These are phyloP conservation scores for Temnothorax ravouxi DNA, from an alignment of 2,888 invertebrate species.

Conservation along the genomic window DNA sequence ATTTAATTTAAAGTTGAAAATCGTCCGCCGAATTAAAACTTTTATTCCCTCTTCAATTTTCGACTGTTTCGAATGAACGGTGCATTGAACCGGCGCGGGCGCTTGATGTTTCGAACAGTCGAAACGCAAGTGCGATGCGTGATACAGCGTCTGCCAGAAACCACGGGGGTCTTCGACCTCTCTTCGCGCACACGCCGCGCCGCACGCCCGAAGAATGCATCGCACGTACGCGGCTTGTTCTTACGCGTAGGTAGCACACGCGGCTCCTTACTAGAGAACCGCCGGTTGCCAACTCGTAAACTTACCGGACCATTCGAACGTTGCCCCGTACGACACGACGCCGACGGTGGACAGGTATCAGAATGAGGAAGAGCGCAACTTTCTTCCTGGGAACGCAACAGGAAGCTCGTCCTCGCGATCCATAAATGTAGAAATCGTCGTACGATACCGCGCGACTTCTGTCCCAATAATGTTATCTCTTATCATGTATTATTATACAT, in stretches of 20 bases:
- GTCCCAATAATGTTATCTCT: background rate
- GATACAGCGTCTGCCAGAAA: constrained; percentile 36
- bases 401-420: constrained; percentile 24
- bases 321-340: constrained; percentile 10
- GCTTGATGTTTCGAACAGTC: background rate
- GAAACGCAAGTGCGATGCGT: background rate
- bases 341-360: background rate
- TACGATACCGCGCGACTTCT: background rate
- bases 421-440: constrained; percentile 27
- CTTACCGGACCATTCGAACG: constrained; percentile 38
- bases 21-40: background rate
- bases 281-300: constrained; percentile 47
- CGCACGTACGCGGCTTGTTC: constrained; percentile 54
- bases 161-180: constrained; percentile 44
- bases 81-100: background rate
- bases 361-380: background rate
- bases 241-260: constrained; percentile 47
- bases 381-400: background rate
- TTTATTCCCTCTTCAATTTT: background rate
- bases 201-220: constrained; percentile 41
- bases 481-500: background rate
- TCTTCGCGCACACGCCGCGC: constrained; percentile 24
- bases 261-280: constrained; percentile 51
- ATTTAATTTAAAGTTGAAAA: background rate
- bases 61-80: background rate